These are phyloP conservation scores for Patella pellucida DNA, from an alignment of 2,888 invertebrate genomes.

Conservation along the genomic window DNA sequence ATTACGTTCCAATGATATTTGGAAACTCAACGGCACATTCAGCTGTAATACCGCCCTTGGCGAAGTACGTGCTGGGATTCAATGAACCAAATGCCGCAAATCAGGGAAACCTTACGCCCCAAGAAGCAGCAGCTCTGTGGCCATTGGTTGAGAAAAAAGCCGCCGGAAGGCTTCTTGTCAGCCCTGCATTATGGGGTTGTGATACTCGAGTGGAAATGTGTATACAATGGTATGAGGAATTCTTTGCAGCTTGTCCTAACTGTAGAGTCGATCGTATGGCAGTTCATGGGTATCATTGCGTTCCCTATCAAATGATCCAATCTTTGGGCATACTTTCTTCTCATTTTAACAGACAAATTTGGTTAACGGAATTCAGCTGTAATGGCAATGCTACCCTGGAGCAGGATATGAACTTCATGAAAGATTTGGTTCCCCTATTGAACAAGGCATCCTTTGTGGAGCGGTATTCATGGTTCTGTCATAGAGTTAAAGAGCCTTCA, in stretches of 20 bases:
- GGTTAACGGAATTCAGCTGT: conserved; percentile 36
- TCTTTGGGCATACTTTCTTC: conserved; percentile 19
- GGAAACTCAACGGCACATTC: conserved; percentile 20
- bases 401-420: conserved; percentile 25
- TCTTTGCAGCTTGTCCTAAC: conserved; percentile 6
- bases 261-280: conserved; percentile 16
- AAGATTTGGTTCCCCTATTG: conserved; percentile 25
- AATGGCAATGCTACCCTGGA: conserved; percentile 13
- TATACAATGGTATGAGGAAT: conserved; percentile 14
- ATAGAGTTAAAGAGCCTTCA: conserved; percentile 21
- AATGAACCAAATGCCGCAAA: conserved; percentile 48
- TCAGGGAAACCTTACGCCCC: conserved; percentile 43
- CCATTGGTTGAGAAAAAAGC: conserved; percentile 32
- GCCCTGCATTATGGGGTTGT: conserved; percentile 13
- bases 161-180: conserved; percentile 2
- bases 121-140: conserved; percentile 44
- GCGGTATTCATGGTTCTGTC: conserved; percentile 33
- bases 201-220: not conserved
- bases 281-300: conserved; percentile 18
- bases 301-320: conserved; percentile 4
- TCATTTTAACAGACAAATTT: conserved; percentile 28
- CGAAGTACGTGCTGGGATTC: conserved; percentile 42
- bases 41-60: conserved; percentile 20
- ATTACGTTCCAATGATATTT: conserved; percentile 48
- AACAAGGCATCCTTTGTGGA: conserved; percentile 30